These are phyloP conservation scores for Hylyphantes graminicola DNA, from an alignment of 1,140 invertebrate genomes.

Conservation along the genomic window DNA sequence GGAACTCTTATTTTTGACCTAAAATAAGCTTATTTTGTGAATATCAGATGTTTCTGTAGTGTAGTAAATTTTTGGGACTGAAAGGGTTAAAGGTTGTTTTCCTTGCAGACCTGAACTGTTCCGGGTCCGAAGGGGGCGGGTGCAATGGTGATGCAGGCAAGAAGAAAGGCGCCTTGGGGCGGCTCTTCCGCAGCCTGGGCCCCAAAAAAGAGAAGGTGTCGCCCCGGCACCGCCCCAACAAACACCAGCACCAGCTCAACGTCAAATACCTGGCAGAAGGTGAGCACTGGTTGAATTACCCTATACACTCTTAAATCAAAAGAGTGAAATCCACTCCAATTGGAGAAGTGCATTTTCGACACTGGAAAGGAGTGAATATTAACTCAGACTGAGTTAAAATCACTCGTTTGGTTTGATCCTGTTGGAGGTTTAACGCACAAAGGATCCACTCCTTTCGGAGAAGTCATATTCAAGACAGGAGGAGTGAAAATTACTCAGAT, in stretches of 20 bases:
- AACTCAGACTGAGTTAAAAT: too few species aligned
- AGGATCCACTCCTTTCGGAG: too few species aligned
- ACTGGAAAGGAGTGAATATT: too few species aligned
- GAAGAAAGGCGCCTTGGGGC: slow-evolving; percentile 55
- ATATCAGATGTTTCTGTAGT: too few species aligned
- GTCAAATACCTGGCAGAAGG: slow-evolving; percentile 57
- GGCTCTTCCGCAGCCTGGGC: slow-evolving; percentile 52
- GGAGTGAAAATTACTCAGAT: not conserved
- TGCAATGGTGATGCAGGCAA: slow-evolving; percentile 17
- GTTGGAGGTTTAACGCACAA: too few species aligned
- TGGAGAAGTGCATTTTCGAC: too few species aligned
- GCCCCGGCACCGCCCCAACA: slow-evolving; percentile 64
- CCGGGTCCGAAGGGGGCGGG: slow-evolving; percentile 12
- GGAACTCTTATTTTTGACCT: too few species aligned
- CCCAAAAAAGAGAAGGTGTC: slow-evolving; percentile 81
- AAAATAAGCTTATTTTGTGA: too few species aligned
- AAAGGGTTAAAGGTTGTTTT: not conserved
- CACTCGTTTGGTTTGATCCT: too few species aligned
- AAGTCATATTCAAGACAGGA: too few species aligned
- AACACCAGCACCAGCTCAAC: slow-evolving; percentile 52
- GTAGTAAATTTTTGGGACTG: too few species aligned
- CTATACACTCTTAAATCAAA: not conserved
- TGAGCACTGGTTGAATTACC: not conserved
- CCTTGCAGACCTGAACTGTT: slow-evolving; percentile 30
- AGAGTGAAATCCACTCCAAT: too few species aligned